Evolutionary conservation across 2,888 invertebrate species (phyloP), one percentile per base, ranked within the genome.

Genomic region (Apodemia duryi): DNA sequence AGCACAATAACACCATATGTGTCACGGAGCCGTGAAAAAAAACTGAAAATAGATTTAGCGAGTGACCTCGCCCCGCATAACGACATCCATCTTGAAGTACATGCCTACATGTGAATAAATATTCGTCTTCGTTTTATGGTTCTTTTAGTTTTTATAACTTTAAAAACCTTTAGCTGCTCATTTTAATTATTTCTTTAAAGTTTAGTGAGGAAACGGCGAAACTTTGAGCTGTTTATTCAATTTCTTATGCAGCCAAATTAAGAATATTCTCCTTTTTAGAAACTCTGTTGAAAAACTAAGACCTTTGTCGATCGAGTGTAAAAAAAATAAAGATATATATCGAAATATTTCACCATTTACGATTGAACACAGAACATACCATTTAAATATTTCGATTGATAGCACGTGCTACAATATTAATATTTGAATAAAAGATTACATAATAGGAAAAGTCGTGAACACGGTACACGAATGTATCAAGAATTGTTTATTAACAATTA

Each of bases 361-460:
- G 43, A 10, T 43, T 43, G 10, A 43, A 43, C 43, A 10, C 10
- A 43, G 10, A 43, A 43, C 2, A 10, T 43, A 10, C 43, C 10
- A 43, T 43, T 43, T 10, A 43, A 43, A 65, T 49, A 61, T 29
- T n/a, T 63, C 35, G n/a, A 52, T 63, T 21, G 28, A 29, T 29
- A 21, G 54, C 54, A 54, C 54, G 54, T 54, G 54, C 54, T 54
- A 54, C 41, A 51, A 64, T 43, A 71, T 71, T 72, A 70, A 75
- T 73, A 74, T 73, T 73, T 67, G 69, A 75, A 73, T 73, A 75
- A 74, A 75, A 75, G 63, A 69, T 72, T 68, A 70, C 68, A 72
- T 70, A 66, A 72, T 71, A 65, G 69, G 69, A 68, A 73, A 69
- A 74, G 73, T 83, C 84, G 83, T 84, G 83, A 74, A 77, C 71